Base-by-base conservation (phyloP, 64 coral and sea anemone species). In the Exaiptasia diaphana region DNA sequence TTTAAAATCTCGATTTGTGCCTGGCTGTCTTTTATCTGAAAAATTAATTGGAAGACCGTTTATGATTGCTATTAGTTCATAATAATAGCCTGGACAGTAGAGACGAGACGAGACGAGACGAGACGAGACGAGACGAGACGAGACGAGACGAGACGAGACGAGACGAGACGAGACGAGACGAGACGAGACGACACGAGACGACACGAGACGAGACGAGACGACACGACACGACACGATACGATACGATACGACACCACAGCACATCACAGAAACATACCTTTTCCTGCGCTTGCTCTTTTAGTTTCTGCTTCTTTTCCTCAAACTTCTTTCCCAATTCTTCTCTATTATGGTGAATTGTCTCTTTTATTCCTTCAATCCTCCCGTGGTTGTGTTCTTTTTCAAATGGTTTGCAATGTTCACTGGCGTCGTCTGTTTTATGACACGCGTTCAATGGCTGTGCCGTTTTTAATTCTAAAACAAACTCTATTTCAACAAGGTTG, bases 11-110 rank as follows among this genome's bases (percentile, higher is more conserved):
- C 65, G 43, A 71, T 62, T 28, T 79, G 71, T 4, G 83, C 53
- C 40, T 74, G 48, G 30, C 93, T 75, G 8, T 90, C 86, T 50
- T 60, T 48, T 15, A 80, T 30, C 93, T 96, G 49, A 48, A 87
- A 76, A 40, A 28, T 0, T 2, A 28, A 27, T 10, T 39, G 20
- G 33, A n/a, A 29, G 18, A 53, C 27, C 36, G 5, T 37, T 37
- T 1, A 72, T 21, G 24, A 23, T 25, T 40, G 3, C 9, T 21
- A 25, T 61, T 33, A 5, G 23, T 41, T 32, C 15, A 4, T 22
- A 18, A 10, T 1, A 20, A 57, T 0, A 10, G 0, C 53, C n/a
- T 0, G 14, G 2, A 20, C n/a, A 18, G 14, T 0, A 20, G 27
- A 18, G 14, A 2, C 53, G 27, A 18, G 14, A 0, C 53, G 27